Conservation (phyloP, 2,888 invertebrate genomes). For the Lochmaea capreae region DNA sequence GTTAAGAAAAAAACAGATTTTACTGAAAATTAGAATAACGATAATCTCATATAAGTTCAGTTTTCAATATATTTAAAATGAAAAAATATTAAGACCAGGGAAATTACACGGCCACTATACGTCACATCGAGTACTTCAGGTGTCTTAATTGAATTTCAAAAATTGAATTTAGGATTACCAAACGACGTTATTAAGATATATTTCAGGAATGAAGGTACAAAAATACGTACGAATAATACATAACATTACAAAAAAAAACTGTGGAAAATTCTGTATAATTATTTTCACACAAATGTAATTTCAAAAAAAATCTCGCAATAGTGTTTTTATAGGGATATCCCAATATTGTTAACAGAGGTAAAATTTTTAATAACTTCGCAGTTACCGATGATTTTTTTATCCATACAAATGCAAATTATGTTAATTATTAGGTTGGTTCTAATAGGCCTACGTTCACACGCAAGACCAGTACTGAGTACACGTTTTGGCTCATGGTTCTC, state of each 20-base stretch:
- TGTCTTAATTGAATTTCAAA: too few species aligned
- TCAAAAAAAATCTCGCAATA: conserved; percentile 20
- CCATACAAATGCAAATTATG: neutral
- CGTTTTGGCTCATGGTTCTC: too few species aligned
- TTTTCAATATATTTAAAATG: too few species aligned
- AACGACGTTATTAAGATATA: neutral
- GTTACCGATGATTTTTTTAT: neutral
- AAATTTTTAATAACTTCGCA: conserved; percentile 22
- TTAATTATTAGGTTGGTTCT: too few species aligned
- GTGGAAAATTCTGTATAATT: neutral
- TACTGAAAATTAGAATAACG: too few species aligned
- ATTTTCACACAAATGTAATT: neutral
- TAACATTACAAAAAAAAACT: neutral
- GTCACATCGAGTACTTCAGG: too few species aligned
- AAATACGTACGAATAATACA: neutral
- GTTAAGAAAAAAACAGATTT: neutral
- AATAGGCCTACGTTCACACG: neutral
- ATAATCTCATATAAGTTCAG: too few species aligned
- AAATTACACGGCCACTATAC: too few species aligned
- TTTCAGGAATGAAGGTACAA: neutral
- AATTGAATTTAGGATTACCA: neutral
- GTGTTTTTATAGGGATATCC: neutral
- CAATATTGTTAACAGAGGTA: neutral
- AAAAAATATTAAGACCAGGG: too few species aligned
- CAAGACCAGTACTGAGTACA: neutral